phyloP scores from a whole-genome alignment of 2,113 vertebrate species.

The Perca flavescens region DNA sequence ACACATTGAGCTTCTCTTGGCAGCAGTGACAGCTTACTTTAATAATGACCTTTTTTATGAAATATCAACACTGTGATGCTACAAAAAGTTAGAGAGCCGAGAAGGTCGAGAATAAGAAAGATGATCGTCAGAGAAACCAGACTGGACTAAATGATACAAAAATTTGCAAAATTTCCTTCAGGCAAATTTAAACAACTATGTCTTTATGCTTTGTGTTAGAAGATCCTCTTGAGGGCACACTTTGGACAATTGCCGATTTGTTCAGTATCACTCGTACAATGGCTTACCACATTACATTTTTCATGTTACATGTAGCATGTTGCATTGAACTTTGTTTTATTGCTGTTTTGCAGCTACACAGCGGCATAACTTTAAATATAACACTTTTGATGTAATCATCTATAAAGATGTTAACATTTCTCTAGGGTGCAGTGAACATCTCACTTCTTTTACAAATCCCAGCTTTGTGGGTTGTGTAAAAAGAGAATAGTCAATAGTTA shows the following conservation, averaged over 20 bases:
- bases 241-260: slow-evolving; percentile 3
- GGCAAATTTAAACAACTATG: neutral
- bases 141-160: neutral
- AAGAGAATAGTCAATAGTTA: neutral
- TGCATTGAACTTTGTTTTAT: neutral
- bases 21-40: too few species aligned
- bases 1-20: too few species aligned
- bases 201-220: neutral
- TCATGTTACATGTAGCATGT: neutral
- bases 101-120: slow-evolving; percentile 17
- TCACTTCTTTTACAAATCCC: neutral
- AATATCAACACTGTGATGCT: neutral
- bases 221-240: neutral
- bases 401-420: neutral
- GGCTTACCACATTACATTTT: neutral
- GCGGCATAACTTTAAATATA: slow-evolving; percentile 11
- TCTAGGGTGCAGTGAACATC: neutral
- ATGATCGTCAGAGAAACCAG: neutral
- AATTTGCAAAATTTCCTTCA: neutral
- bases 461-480: neutral
- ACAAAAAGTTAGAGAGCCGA: neutral
- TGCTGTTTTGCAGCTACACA: slow-evolving; percentile 4
- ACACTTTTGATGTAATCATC: slow-evolving; percentile 1
- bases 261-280: neutral
- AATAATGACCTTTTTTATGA: neutral